phyloP scores from a whole-genome alignment of 2,797 vertebrate species.

The Chelon auratus region DNA sequence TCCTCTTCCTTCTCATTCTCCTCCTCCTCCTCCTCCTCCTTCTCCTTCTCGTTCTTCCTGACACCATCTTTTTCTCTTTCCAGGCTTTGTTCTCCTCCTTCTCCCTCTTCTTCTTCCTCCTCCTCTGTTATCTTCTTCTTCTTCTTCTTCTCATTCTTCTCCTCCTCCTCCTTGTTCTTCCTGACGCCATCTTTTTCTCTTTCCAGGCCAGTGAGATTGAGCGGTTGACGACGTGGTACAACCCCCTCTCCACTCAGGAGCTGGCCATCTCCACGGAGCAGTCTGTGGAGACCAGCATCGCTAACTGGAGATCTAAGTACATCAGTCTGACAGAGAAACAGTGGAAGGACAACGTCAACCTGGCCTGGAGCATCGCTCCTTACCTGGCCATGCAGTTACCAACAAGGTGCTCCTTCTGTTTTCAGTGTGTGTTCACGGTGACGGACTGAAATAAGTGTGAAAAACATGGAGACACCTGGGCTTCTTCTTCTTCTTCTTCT shows the following conservation, averaged over 20 bases:
- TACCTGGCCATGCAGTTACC: conserved; percentile 95
- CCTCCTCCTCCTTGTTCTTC: too few relatives aligned
- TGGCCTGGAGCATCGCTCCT: conserved; percentile 96
- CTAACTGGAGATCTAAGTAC: conserved; percentile 98
- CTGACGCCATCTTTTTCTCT: neutral
- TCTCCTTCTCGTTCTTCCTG: too few relatives aligned
- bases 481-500: too few relatives aligned
- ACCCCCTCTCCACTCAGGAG: conserved; percentile 94
- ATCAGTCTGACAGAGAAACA: conserved; percentile 96
- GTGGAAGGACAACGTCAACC: conserved; percentile 98
- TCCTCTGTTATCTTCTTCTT: too few relatives aligned
- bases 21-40: too few relatives aligned
- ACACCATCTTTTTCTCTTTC: too few relatives aligned
- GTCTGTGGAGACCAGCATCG: conserved; percentile 94
- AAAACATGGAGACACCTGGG: too few relatives aligned
- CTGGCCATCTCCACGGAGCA: conserved; percentile 90
- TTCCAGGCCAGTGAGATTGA: conserved; percentile 95
- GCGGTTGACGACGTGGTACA: conserved; percentile 96
- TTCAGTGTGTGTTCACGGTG: neutral
- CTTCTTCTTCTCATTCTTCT: neutral
- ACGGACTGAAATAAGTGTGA: too few relatives aligned
- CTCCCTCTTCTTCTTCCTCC: neutral
- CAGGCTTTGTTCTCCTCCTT: neutral
- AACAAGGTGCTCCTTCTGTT: conserved; percentile 80
- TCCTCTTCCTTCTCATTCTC: too few relatives aligned